These are phyloP conservation scores for Acanthurus leucopareius DNA, from an alignment of 2,797 vertebrate species.

Conservation along the genomic window DNA sequence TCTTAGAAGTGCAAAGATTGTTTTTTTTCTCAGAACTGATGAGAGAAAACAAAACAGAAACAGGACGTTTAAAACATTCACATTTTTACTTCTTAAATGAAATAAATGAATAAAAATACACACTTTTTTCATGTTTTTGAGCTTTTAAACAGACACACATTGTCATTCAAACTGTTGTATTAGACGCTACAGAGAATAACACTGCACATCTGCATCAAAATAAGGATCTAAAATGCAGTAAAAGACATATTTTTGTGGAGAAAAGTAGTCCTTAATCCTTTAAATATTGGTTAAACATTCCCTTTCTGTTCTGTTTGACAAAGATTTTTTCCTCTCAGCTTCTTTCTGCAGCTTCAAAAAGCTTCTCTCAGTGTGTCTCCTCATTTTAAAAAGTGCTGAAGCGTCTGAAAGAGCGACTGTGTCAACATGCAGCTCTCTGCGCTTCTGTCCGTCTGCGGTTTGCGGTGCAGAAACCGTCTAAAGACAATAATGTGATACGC, in stretches of 20 bases:
- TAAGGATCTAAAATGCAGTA: not conserved
- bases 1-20: no score
- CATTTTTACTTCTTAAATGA: no score
- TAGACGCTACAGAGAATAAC: not conserved
- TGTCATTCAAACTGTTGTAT: no score
- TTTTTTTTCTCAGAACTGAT: no score
- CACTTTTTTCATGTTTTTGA: no score
- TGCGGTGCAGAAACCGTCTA: constrained; percentile 25
- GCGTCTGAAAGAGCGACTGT: constrained; percentile 3
- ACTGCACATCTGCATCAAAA: not conserved
- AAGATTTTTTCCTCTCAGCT: not conserved
- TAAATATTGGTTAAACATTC: not conserved
- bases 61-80: no score
- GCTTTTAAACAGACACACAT: not conserved
- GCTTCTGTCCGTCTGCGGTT: constrained; percentile 32
- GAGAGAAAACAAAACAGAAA: no score
- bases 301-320: not conserved
- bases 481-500: constrained; percentile 30
- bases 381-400: not conserved
- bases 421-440: not conserved
- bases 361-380: not conserved
- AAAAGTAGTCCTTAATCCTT: not conserved
- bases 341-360: not conserved
- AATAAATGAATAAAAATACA: no score
- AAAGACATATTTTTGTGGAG: not conserved